Percentiles rank a stretch among this genome's conserved stretches.
Conservation (phyloP, 2,888 invertebrate species). For the Cheilosia grossa region DNA sequence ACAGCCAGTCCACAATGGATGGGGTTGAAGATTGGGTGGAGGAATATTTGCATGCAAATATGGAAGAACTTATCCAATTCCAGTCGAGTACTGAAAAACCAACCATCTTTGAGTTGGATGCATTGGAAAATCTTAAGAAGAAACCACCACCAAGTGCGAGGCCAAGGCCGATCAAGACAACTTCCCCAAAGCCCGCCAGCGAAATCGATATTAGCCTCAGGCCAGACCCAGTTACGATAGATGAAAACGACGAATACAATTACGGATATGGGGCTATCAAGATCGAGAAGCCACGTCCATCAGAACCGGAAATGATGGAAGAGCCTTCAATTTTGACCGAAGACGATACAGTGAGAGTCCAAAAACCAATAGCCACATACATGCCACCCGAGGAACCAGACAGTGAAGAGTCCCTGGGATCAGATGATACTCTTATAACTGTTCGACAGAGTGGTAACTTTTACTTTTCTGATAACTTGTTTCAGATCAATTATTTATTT, state of each 20-base stretch:
- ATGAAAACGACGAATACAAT: background rate
- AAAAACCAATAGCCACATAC: background rate
- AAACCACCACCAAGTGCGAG: conserved; percentile 17
- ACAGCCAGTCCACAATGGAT: too few relatives aligned
- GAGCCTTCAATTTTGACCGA: background rate
- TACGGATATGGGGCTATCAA: background rate
- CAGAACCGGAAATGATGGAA: too few relatives aligned
- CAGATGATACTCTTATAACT: conserved; percentile 14
- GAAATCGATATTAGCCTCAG: background rate
- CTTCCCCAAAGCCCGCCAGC: background rate
- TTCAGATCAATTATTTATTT: background rate
- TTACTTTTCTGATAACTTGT: background rate
- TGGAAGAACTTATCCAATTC: too few relatives aligned
- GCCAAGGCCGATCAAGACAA: conserved; percentile 2
- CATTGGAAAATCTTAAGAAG: too few relatives aligned
- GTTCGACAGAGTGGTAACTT: conserved; percentile 26
- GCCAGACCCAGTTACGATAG: background rate
- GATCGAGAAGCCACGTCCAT: too few relatives aligned
- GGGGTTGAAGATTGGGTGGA: too few relatives aligned
- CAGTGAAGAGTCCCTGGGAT: conserved; percentile 2
- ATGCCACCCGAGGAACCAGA: background rate
- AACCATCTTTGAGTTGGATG: too few relatives aligned
- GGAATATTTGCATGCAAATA: too few relatives aligned
- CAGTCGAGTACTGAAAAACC: too few relatives aligned
- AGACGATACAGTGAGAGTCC: background rate